Evolutionary conservation across 2,888 invertebrate genomes (phyloP).

Genomic region (Masnerella sp.): DNA sequence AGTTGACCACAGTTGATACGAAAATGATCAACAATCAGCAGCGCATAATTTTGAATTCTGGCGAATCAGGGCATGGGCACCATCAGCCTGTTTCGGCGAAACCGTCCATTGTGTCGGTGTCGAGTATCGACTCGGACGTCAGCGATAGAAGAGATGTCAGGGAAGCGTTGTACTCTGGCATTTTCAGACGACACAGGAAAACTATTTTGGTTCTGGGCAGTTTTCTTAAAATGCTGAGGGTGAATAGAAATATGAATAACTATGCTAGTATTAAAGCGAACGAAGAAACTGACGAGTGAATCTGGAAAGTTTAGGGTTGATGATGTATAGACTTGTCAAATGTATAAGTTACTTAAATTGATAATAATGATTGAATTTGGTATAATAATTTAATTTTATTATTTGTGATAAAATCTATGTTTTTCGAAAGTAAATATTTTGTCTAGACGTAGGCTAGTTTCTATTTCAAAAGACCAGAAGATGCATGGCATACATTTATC

Average conservation of each 20-base stretch:
- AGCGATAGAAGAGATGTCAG: conserved; percentile 75
- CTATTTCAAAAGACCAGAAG: too few relatives aligned
- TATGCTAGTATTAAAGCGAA: conserved; percentile 76
- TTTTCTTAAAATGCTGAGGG: conserved; percentile 76
- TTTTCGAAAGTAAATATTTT: too few relatives aligned
- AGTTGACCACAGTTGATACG: background rate
- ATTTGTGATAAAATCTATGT: too few relatives aligned
- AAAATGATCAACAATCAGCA: conserved; percentile 76
- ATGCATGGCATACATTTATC: too few relatives aligned
- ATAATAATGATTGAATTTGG: too few relatives aligned
- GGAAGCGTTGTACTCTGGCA: conserved; percentile 76
- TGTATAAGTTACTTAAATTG: too few relatives aligned
- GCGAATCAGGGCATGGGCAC: conserved; percentile 67
- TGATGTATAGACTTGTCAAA: too few relatives aligned
- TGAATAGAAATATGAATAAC: conserved; percentile 77
- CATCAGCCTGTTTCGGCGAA: conserved; percentile 73
- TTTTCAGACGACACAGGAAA: conserved; percentile 75
- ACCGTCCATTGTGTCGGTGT: conserved; percentile 74
- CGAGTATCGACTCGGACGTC: conserved; percentile 76
- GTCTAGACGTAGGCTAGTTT: too few relatives aligned
- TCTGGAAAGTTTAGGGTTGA: too few relatives aligned
- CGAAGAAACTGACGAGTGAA: conserved; percentile 74
- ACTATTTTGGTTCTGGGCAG: conserved; percentile 76
- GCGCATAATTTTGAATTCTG: conserved; percentile 71
- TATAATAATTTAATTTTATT: too few relatives aligned